A percentile compares a stretch with the other conserved stretches of the same genome.
These are phyloP conservation scores for Cydia fagiglandana DNA, from an alignment of 1,140 invertebrate genomes.

Conservation along the genomic window DNA sequence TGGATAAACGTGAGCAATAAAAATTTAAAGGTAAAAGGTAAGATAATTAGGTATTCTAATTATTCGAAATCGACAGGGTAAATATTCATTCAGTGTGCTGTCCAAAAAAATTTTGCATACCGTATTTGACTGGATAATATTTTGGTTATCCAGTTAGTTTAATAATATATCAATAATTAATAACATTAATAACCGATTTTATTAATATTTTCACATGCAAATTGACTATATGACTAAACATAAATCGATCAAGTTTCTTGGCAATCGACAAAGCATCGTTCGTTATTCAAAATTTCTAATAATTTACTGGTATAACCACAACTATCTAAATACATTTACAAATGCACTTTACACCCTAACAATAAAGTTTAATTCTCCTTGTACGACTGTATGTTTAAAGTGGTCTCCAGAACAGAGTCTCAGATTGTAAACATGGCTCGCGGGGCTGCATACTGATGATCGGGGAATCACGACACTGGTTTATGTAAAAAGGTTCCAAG, in stretches of 20 bases:
- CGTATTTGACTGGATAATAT: no score
- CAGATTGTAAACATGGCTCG: conserved; percentile 11
- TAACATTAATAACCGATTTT: no score
- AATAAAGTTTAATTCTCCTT: background rate
- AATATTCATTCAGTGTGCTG: no score
- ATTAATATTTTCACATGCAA: no score
- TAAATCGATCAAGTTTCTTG: background rate
- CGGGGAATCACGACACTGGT: background rate
- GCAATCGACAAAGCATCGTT: conserved; percentile 5
- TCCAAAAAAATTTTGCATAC: no score
- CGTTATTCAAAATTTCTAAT: conserved; percentile 16
- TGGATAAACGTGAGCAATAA: no score
- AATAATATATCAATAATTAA: no score
- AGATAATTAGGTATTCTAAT: no score
- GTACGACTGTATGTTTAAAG: background rate
- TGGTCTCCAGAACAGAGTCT: background rate
- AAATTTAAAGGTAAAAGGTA: no score
- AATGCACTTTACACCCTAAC: background rate
- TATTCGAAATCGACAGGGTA: no score
- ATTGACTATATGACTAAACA: no score
- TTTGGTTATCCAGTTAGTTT: no score
- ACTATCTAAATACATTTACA: background rate
- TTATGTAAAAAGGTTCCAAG: background rate
- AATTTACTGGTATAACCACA: conserved; percentile 13
- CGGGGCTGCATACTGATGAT: conserved; percentile 9